Evolutionary conservation across 2,888 invertebrate genomes (phyloP), one percentile per base, ranked within the genome.

Genomic region (Cheilosia urbana): DNA sequence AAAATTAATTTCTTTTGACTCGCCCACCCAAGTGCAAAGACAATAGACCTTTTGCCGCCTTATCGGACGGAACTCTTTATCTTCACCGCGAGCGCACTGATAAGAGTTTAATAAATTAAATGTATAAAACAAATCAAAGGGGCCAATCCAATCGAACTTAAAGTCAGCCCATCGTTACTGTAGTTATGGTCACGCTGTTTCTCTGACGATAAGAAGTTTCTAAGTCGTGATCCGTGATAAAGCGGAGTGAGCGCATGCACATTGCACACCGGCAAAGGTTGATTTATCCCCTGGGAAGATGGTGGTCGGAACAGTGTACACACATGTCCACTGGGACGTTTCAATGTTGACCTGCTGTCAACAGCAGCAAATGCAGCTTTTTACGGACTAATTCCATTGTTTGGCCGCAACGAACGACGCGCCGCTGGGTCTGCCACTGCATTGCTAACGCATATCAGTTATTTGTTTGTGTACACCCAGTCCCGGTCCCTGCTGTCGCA

Each of bases 41-140:
- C 84, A 85, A 85, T 75, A 85, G 80, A 85, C 71, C 47, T 60
- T 65, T 66, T 85, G 76, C 62, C 75, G 84, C 68, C 76, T 81
- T 85, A 85, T 85, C 84, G 60, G 71, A 66, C 84, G 65, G 71
- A 66, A 73, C 72, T 69, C 69, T 51, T 69, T 45, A 53, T 47
- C 55, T 63, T 69, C 79, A 79, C 53, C 66, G 45, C 71, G 45
- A 37, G 37, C 2, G 24, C 2, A 24, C 65, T 68, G 69, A 75
- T 80, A 83, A 55, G 66, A 53, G 47, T 53, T 53, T 40, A 49
- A 51, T 58, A 62, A 42, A 65, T 53, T 63, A 45, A 76, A 81
- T 62, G n/a, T n/a, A 69, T 57, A 76, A 80, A 73, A 66, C 65
- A 66, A 66, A 73, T 51, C 49, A 72, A 58, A 73, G n/a, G 30